Conservation (phyloP, 2,113 vertebrate species). For the Panthera uncia region DNA sequence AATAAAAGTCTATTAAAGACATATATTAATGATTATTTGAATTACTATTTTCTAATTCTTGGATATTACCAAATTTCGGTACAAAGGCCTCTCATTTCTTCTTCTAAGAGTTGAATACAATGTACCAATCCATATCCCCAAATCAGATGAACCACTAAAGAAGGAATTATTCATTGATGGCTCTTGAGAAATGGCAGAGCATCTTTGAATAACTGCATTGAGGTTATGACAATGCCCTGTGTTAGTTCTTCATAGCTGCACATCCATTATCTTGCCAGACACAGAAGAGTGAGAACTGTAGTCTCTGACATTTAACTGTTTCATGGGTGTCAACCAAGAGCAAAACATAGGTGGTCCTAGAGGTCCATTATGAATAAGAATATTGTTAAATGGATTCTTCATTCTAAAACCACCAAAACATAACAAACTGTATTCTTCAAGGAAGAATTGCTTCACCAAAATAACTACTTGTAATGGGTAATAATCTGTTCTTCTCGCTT, state of each 20-base stretch:
- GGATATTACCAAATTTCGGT: neutral
- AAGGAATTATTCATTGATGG: neutral
- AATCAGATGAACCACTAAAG: neutral
- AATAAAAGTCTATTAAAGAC: neutral
- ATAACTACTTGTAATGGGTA: neutral
- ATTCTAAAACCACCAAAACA: neutral
- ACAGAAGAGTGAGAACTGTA: neutral
- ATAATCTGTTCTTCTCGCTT: neutral
- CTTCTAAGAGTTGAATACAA: neutral
- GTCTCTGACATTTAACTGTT: neutral
- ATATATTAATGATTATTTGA: neutral
- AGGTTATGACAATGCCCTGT: neutral
- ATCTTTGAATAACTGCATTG: neutral
- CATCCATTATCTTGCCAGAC: neutral
- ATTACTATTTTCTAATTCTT: neutral
- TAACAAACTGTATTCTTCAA: neutral
- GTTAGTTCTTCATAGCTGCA: neutral
- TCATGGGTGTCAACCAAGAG: neutral
- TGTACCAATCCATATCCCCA: neutral
- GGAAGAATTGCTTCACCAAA: neutral
- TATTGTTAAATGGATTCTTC: neutral
- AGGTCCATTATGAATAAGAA: neutral
- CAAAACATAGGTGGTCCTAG: neutral
- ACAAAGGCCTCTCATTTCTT: neutral
- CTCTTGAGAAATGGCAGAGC: neutral